Evolutionary conservation across 2,113 vertebrate species (phyloP), one percentile per base, ranked within the genome.

Genomic region (Muntiacus muntjak): DNA sequence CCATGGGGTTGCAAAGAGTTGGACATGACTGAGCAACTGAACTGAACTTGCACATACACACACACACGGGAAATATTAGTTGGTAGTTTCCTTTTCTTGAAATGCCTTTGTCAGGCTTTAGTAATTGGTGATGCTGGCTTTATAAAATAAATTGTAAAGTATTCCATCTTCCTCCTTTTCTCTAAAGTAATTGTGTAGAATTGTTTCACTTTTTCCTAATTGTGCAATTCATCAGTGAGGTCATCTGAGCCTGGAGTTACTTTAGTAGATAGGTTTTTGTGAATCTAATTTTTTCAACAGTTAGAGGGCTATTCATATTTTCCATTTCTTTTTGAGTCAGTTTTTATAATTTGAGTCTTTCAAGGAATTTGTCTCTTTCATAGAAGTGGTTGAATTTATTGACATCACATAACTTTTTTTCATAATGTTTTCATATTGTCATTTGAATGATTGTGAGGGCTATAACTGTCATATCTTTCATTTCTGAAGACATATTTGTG

Each of bases 281-380:
- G 85, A 92, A 33, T 76, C 33, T 87, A 23, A 36, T 86, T 74
- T 95, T 33, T 74, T 30, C 58, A 28, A 10, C n/a, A 43, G 1
- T 54, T 30, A 85, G 0, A 94, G 11, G 91, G 52, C 23, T 47
- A 25, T 62, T 55, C 5, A 50, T 26, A 26, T 54, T 52, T 89
- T 95, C 74, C 50, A 28, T 92, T 89, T 92, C 81, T 89, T 89
- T 74, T 54, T 17, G 40, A 78, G 85, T 87, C 81, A 79, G 43
- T 84, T 97, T 87, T 60, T 2, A 23, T 79, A 40, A 85, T 52
- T 55, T 54, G 50, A 93, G 7, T 67, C 36, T 57, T 92, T 94
- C 15, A 54, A 85, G 43, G 21, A 82, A 16, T 86, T 71, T 40
- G 28, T 30, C 25, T 57, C 4, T 52, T 87, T 90, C 13, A 28